A percentile compares a stretch with the other conserved stretches of the same genome.
Conservation (phyloP, 1,140 invertebrate species). For the Tigriopus japonicus region DNA sequence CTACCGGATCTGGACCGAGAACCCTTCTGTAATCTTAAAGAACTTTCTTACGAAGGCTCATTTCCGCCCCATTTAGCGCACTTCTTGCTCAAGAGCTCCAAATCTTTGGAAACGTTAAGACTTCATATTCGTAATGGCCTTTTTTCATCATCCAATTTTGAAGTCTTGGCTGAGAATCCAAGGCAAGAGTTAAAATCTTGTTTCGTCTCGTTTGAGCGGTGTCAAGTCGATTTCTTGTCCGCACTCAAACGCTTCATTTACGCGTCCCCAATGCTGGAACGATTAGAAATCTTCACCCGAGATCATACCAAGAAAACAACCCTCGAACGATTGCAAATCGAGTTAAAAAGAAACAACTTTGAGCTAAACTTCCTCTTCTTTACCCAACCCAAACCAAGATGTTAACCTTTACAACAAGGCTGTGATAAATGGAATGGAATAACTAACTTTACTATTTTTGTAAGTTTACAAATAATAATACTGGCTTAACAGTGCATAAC, state of each 20-base stretch:
- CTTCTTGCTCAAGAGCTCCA: neutral
- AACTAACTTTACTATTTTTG: neutral
- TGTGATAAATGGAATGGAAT: conserved; percentile 8
- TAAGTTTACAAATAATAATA: conserved; percentile 4
- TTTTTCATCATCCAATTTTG: neutral
- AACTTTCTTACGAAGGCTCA: neutral
- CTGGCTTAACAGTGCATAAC: neutral
- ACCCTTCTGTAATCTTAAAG: neutral
- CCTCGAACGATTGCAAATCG: no score
- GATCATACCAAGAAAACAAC: no score
- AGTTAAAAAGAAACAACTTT: no score
- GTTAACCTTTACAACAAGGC: neutral
- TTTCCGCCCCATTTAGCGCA: neutral
- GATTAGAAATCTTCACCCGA: no score
- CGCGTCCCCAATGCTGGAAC: no score
- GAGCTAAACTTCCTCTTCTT: no score
- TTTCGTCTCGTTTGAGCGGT: neutral
- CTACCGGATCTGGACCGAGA: neutral
- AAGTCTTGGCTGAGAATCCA: neutral
- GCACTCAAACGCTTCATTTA: no score
- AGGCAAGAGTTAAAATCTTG: neutral
- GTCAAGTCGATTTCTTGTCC: no score
- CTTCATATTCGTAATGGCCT: neutral
- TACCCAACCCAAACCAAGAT: neutral
- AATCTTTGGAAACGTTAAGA: neutral